Evolutionary conservation across 2,113 vertebrate species (phyloP).

Genomic region (Varanus komodoensis): DNA sequence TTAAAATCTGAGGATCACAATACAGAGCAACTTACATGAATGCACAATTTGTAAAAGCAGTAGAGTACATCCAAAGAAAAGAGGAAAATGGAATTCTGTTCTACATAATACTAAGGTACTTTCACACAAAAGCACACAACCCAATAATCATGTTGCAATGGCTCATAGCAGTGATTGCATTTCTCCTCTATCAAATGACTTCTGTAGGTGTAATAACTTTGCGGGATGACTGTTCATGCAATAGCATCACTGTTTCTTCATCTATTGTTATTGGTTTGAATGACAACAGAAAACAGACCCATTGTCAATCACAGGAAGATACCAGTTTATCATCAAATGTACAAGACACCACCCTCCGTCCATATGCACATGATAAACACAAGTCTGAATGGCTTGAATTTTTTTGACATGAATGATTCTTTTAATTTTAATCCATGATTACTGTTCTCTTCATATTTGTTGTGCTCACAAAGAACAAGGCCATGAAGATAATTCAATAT

Average conservation of each 20-base stretch:
- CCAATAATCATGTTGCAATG: conserved; percentile 4
- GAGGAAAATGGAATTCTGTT: conserved; percentile 26
- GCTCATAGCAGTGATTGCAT: neutral
- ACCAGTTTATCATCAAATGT: conserved; percentile 4
- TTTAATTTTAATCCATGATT: conserved; percentile 7
- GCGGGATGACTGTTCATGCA: conserved; percentile 9
- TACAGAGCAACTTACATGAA: neutral
- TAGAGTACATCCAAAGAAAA: neutral
- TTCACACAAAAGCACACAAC: conserved; percentile 36
- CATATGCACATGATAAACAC: neutral
- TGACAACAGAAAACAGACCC: neutral
- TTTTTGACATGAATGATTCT: neutral
- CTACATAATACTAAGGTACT: conserved; percentile 2
- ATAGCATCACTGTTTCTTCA: conserved; percentile 14
- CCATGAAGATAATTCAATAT: no score
- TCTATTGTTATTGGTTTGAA: neutral
- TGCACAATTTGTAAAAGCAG: conserved; percentile 17
- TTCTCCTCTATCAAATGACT: conserved; percentile 42
- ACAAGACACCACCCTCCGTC: neutral
- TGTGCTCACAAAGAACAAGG: no score
- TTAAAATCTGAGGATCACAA: conserved; percentile 22
- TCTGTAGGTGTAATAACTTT: conserved; percentile 21
- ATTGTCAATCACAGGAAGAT: conserved; percentile 16
- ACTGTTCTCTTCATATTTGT: neutral
- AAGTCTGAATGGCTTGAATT: neutral